phyloP scores from a whole-genome alignment of 2,113 vertebrate genomes.

The Dinomys branickii region DNA sequence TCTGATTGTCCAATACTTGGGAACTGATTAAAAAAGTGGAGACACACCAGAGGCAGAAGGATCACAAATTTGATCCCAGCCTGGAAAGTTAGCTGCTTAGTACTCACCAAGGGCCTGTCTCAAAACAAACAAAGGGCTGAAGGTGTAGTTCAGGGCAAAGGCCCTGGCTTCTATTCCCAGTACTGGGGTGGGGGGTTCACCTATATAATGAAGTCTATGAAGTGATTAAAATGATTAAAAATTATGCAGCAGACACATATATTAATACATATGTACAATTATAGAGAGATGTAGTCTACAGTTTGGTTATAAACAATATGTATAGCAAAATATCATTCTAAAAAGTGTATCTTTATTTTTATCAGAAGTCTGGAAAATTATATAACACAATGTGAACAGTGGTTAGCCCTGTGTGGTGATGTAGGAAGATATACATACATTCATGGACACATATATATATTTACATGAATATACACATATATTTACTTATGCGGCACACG shows the following conservation, averaged over 20 bases:
- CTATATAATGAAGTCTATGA: not conserved
- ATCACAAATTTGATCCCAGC: not conserved
- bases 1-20: not conserved
- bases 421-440: not conserved
- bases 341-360: conserved; percentile 8
- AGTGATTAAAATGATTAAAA: not conserved
- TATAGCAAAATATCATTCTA: conserved; percentile 22
- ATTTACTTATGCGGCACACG: not conserved
- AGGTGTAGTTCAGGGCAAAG: not conserved
- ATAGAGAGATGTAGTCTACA: not conserved
- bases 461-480: not conserved
- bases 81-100: not conserved
- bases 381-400: not conserved
- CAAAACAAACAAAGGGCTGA: not conserved
- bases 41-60: not conserved
- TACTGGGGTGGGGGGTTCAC: not conserved
- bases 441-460: accelerated
- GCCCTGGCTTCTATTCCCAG: not conserved
- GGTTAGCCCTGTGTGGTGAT: not conserved
- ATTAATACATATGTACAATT: not conserved
- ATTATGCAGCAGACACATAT: not conserved
- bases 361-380: not conserved
- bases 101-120: not conserved
- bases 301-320: not conserved
- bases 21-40: not conserved